phyloP scores from a whole-genome alignment of 2,888 invertebrate species.

The Oasisia sp. region DNA sequence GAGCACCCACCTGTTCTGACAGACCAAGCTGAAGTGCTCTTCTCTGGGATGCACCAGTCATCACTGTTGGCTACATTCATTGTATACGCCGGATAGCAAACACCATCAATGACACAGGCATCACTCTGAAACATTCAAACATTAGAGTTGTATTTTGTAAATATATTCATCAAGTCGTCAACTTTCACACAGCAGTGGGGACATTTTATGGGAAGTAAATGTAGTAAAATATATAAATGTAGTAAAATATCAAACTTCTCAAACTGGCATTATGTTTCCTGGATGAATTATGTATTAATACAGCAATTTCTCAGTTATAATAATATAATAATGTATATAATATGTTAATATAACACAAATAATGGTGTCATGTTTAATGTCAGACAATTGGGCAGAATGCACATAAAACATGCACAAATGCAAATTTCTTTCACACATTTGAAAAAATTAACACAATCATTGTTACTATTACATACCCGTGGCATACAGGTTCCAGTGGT shows the following conservation, averaged over 20 bases:
- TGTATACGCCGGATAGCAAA: background rate
- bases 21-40: background rate
- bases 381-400: background rate
- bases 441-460: background rate
- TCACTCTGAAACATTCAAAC: background rate
- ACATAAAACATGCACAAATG: background rate
- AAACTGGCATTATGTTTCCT: background rate
- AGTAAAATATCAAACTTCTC: background rate
- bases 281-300: too few relatives aligned
- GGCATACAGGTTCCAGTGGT: background rate
- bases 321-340: too few relatives aligned
- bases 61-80: background rate
- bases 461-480: background rate
- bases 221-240: background rate
- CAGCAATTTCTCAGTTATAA: too few relatives aligned
- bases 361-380: background rate
- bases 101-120: background rate
- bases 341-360: too few relatives aligned
- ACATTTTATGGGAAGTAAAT: background rate
- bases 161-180: background rate
- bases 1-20: background rate
- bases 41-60: background rate
- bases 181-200: background rate
- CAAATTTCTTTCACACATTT: background rate
- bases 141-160: too few relatives aligned